Evolutionary conservation across 2,113 vertebrate genomes (phyloP), one percentile per base, ranked within the genome.

Genomic region (Heterocephalus glaber): DNA sequence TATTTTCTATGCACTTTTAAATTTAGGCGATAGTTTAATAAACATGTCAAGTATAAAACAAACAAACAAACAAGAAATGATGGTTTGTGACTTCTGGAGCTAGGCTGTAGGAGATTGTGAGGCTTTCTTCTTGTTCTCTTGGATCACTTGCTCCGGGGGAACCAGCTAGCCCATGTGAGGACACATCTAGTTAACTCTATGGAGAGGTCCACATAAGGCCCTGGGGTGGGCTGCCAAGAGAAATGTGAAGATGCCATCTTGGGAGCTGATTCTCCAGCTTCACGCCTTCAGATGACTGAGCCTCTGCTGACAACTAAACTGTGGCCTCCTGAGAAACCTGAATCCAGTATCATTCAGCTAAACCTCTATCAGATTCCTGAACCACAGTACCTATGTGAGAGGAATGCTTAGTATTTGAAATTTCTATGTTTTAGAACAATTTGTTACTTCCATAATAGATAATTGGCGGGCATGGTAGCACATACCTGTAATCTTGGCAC

Each of bases 11-110:
- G 99, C 99, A 99, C 99, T 99, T 99, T 99, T 99, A 99, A 99
- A 99, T 99, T 99, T 99, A 99, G 99, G 99, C 99, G 99, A 99
- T 99, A 99, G 99, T 99, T 99, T 99, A 99, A 99, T 99, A 99
- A 99, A 99, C 99, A 99, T 99, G 99, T 99, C 99, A 99, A 99
- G 99, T 99, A 99, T 99, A 99, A 30, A 7, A 38, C 16, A 68
- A 47, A 47, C 66, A 44, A 44, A 47, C n/a, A n/a, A n/a, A n/a
- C n/a, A n/a, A 28, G 44, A 30, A 30, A 47, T 49, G 44, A 76
- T 76, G 44, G 72, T 30, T 11, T 77, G 35, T 83, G 33, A 83
- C 38, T 60, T 66, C 79, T 60, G 52, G 66, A 77, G 38, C 8
- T 41, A 49, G 22, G 24, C 79, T n/a, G 30, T 54, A 56, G 79